phyloP scores from a whole-genome alignment of 2,113 vertebrate species.

The Pedetes capensis region DNA sequence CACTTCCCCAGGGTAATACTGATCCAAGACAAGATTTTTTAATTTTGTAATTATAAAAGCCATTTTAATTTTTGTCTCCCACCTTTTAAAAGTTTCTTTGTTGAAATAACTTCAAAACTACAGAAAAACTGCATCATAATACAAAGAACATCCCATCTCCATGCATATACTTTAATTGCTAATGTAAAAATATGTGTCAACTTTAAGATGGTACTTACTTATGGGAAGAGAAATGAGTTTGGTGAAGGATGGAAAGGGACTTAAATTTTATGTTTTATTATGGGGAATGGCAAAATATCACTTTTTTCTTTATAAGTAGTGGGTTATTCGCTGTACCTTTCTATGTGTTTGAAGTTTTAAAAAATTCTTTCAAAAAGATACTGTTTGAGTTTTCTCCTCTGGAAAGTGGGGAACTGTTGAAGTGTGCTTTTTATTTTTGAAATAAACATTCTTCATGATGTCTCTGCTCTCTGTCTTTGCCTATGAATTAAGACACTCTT shows the following conservation, averaged over 20 bases:
- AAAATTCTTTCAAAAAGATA: neutral
- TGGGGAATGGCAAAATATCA: neutral
- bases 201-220: neutral
- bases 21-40: neutral
- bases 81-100: neutral
- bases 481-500: slow-evolving; percentile 35
- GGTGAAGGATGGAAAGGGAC: neutral
- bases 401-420: neutral
- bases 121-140: neutral
- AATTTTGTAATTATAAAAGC: slow-evolving; percentile 40
- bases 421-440: slow-evolving; percentile 54
- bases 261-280: slow-evolving; percentile 24
- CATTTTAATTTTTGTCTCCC: slow-evolving; percentile 26
- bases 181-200: neutral
- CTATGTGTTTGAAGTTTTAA: slow-evolving; percentile 25
- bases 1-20: neutral
- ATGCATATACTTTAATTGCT: slow-evolving; percentile 7
- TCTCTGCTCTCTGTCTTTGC: neutral
- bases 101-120: slow-evolving; percentile 36
- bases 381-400: slow-evolving; percentile 1
- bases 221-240: neutral
- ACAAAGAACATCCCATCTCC: neutral
- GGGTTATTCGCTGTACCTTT: neutral
- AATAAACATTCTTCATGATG: slow-evolving; percentile 41
- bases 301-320: neutral